These are phyloP conservation scores for Eumeta japonica DNA, from an alignment of 1,140 invertebrate genomes.

Conservation along the genomic window DNA sequence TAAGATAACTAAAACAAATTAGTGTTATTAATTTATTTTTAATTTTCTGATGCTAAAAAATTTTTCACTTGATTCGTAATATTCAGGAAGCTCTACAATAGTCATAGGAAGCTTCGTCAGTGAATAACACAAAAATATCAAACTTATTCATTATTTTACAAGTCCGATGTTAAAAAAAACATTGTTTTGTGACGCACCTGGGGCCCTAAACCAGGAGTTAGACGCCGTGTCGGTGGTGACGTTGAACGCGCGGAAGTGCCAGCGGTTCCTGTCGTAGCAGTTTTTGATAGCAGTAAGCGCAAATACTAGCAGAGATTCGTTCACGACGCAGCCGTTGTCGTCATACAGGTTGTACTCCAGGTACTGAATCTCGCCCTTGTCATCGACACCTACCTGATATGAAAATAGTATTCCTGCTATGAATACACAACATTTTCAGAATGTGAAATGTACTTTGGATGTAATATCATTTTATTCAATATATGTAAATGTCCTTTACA, in stretches of 20 bases:
- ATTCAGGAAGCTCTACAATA: no score
- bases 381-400: constrained; percentile 59
- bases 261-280: constrained; percentile 23
- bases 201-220: constrained; percentile 59
- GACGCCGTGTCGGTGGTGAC: constrained; percentile 41
- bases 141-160: no score
- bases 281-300: constrained; percentile 19
- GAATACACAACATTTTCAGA: not conserved
- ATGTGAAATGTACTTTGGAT: not conserved
- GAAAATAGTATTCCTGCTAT: not conserved
- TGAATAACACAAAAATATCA: no score
- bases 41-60: no score
- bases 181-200: no score
- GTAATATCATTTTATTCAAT: not conserved
- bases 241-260: constrained; percentile 29
- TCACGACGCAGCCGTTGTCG: constrained; percentile 62
- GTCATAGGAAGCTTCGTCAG: no score
- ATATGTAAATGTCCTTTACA: not conserved
- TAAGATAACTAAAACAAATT: no score
- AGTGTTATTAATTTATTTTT: no score
- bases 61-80: no score
- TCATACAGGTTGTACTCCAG: constrained; percentile 60
- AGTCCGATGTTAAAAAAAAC: no score
- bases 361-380: constrained; percentile 63
- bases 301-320: constrained; percentile 47